phyloP scores from a whole-genome alignment of 2,888 invertebrate genomes.

The Protonemura montana region DNA sequence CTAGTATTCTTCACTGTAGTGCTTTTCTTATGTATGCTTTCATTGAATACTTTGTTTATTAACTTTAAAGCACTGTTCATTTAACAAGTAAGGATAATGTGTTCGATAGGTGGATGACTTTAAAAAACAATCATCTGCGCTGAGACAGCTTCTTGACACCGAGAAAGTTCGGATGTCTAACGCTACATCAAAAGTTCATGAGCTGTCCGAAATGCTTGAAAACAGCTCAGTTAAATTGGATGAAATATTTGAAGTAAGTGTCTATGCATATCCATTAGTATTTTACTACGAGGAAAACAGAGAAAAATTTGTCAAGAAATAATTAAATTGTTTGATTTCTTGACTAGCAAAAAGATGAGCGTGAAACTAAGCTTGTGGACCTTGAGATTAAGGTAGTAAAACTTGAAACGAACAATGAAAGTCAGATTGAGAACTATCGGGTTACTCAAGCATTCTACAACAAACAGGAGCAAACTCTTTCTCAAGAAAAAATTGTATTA shows the following conservation, averaged over 20 bases:
- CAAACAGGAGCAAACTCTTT: neutral
- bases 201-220: neutral
- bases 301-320: too few species aligned
- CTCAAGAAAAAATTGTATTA: neutral
- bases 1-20: too few species aligned
- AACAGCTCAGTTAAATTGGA: neutral
- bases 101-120: neutral
- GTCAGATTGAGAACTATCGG: neutral
- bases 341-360: neutral
- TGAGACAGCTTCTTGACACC: neutral
- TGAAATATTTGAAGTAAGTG: neutral
- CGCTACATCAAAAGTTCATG: neutral
- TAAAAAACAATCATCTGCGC: neutral
- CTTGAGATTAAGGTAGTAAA: neutral
- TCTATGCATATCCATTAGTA: too few species aligned
- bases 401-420: neutral
- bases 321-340: neutral
- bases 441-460: neutral
- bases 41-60: conserved; percentile 1
- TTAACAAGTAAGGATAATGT: too few species aligned
- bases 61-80: too few species aligned
- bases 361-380: neutral
- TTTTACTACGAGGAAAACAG: too few species aligned
- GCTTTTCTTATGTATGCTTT: too few species aligned
- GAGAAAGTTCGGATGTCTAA: conserved; percentile 1